phyloP scores from a whole-genome alignment of 2,797 vertebrate species.

The Cygnus olor region DNA sequence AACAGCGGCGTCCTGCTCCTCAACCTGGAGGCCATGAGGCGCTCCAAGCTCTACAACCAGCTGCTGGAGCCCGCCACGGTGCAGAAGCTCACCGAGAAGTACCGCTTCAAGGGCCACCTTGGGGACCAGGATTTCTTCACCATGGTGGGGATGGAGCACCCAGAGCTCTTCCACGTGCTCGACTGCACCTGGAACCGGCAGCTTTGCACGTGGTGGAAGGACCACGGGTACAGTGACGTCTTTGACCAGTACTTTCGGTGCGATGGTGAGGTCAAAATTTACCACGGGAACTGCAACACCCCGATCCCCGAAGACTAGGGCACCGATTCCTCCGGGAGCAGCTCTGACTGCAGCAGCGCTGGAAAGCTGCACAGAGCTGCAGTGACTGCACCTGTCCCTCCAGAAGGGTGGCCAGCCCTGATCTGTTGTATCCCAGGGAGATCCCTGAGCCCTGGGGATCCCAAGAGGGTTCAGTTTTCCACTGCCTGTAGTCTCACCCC shows the following conservation, averaged over 20 bases:
- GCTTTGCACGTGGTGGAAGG: conserved; percentile 97
- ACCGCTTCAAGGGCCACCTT: conserved; percentile 93
- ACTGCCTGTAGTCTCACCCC: background rate
- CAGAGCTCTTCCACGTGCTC: conserved; percentile 88
- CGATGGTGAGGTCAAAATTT: conserved; percentile 87
- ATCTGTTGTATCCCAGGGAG: background rate
- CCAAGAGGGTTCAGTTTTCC: background rate
- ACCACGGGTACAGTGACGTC: conserved; percentile 91
- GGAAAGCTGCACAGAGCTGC: background rate
- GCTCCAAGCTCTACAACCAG: conserved; percentile 87
- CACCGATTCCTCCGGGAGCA: background rate
- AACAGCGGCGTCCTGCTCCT: conserved; percentile 96
- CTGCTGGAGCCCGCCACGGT: conserved; percentile 86
- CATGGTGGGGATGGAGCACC: conserved; percentile 97
- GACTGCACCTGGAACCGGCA: conserved; percentile 97
- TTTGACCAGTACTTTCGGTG: conserved; percentile 92
- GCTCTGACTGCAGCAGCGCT: background rate
- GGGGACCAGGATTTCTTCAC: conserved; percentile 99
- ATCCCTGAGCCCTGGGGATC: background rate
- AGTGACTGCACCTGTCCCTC: background rate
- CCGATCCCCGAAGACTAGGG: conserved; percentile 87
- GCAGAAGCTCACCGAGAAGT: conserved; percentile 88
- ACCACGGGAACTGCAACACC: conserved; percentile 96
- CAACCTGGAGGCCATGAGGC: conserved; percentile 90
- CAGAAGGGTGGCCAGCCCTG: background rate